Conservation (phyloP, 2,113 vertebrate genomes). For the Eptesicus fuscus region DNA sequence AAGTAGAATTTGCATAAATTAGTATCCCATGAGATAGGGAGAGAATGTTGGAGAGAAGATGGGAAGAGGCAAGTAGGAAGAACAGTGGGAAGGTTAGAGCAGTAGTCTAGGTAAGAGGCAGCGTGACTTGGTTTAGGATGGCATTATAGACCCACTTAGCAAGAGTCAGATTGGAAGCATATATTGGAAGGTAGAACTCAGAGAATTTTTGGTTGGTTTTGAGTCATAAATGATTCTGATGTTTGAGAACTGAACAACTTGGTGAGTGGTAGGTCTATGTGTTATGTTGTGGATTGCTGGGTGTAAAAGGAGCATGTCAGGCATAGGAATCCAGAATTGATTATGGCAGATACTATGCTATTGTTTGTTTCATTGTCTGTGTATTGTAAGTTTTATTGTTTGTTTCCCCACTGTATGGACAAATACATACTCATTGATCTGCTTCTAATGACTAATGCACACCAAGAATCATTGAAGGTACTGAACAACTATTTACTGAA, state of each 20-base stretch:
- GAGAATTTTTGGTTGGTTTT: neutral
- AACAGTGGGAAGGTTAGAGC: rapidly evolving
- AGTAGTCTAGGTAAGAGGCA: neutral
- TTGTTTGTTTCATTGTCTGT: neutral
- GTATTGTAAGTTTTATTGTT: neutral
- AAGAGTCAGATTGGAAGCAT: neutral
- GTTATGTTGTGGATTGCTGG: neutral
- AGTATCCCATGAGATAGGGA: neutral
- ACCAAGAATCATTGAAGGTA: neutral
- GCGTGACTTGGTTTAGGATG: neutral
- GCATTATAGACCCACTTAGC: no score
- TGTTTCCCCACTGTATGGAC: neutral
- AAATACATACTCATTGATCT: neutral
- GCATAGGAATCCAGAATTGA: neutral
- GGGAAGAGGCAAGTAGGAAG: neutral
- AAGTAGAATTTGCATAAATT: neutral
- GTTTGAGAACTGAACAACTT: neutral
- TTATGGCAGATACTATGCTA: neutral
- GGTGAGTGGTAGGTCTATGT: neutral
- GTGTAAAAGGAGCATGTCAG: neutral
- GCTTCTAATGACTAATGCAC: neutral
- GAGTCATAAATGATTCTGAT: neutral
- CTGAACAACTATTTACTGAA: neutral
- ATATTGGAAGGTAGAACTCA: neutral
- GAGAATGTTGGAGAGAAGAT: neutral